Evolutionary conservation across 1,140 invertebrate species (phyloP), one percentile per base, ranked within the genome.

Genomic region (Drosophila micromelanica): DNA sequence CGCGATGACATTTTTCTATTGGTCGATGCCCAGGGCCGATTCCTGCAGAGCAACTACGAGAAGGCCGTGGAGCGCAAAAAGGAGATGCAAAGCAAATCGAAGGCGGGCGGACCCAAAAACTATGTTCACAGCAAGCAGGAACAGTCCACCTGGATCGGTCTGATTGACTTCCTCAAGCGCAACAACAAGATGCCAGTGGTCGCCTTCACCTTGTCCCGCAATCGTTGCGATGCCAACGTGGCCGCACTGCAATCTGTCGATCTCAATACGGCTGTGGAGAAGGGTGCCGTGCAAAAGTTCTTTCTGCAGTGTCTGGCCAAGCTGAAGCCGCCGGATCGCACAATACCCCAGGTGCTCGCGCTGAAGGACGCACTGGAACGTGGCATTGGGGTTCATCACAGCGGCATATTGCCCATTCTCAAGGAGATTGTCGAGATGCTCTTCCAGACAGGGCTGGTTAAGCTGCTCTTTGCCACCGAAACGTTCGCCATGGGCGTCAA

Each of bases 401-500:
- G 98, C 93, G 98, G 98, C 17, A 98, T 99, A 77, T 92, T 99
- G 55, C 98, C 98, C 0, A 97, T 99, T 77, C 93, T 99, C 0
- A 99, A 99, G 92, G 99, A 99, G 94, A 97, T 99, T 51, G 98
- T 99, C 0, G 99, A 99, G 93, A 97, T 99, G 95, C 93, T 99
- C 1, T 99, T 99, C 92, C 97, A 98, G 90, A 94, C 94, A 84
- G 97, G 98, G 2, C 94, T 97, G 61, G 97, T 99, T 5, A 93
- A 98, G 95, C 93, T 99, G 59, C 92, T 99, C 13, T 99, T 99
- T 94, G 98, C 98, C 0, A 99, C 99, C 3, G 98, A 99, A 94
- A 99, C 98, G 15, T 99, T 99, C 94, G 98, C 98, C 0, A 99
- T 99, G 97, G 98, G 98, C 17, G 98, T 99, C 0, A 99, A 99